Percentiles rank a stretch among this genome's conserved stretches.
phyloP scores from a whole-genome alignment of 2,888 invertebrate species.

The Epistrophe eligans region DNA sequence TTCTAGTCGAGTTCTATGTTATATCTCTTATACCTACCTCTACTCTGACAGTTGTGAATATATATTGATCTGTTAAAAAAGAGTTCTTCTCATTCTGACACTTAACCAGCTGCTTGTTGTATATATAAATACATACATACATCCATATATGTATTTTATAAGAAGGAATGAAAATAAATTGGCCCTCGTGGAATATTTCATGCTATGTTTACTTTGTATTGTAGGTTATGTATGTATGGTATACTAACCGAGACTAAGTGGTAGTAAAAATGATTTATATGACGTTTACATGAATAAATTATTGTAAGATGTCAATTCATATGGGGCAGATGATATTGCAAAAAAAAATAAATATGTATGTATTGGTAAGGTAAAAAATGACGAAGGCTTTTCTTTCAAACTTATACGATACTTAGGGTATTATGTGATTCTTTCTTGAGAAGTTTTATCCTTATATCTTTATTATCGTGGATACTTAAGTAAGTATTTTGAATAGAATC shows the following conservation, averaged over 20 bases:
- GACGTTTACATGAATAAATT: conserved; percentile 49
- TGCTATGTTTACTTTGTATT: conserved; percentile 35
- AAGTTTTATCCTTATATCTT: not conserved
- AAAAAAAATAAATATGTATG: not conserved
- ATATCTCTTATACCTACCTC: not conserved
- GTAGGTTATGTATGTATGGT: conserved; percentile 20
- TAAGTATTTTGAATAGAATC: not conserved
- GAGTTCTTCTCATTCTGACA: conserved; percentile 6
- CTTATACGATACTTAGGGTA: not conserved
- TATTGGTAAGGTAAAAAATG: not conserved
- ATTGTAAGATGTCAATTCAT: conserved; percentile 46
- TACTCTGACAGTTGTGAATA: conserved; percentile 25
- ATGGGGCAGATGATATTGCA: conserved; percentile 10
- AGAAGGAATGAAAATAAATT: conserved; percentile 61
- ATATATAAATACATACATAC: too few relatives aligned
- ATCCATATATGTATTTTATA: not conserved
- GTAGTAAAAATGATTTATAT: conserved; percentile 64
- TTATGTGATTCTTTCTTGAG: not conserved
- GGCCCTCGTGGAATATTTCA: conserved; percentile 51
- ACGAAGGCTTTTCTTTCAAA: not conserved
- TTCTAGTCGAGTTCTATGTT: conserved; percentile 34
- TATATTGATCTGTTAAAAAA: conserved; percentile 34
- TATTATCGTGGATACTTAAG: not conserved
- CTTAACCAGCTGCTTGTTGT: conserved; percentile 16
- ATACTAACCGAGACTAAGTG: conserved; percentile 51